Percentiles rank a stretch among this genome's conserved stretches.
These are phyloP conservation scores for Chelmon rostratus DNA, from an alignment of 2,797 vertebrate species.

Conservation along the genomic window DNA sequence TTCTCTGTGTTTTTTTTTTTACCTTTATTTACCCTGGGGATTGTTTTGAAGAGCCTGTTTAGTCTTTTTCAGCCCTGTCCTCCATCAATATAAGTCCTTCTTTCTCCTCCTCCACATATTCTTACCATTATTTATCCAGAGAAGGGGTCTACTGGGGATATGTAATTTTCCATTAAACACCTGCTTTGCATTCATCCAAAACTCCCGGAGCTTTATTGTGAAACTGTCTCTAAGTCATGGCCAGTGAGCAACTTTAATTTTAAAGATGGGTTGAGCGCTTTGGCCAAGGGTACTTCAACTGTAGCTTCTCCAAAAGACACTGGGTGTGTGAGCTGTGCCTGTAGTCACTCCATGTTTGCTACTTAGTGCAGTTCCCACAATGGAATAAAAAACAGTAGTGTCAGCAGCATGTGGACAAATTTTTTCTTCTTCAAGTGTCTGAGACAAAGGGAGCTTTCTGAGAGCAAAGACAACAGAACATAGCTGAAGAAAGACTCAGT, in stretches of 20 bases:
- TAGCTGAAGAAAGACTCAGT: neutral
- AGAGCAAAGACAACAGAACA: neutral
- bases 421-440: neutral
- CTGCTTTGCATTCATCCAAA: slow-evolving; percentile 5
- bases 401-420: neutral
- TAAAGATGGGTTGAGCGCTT: neutral
- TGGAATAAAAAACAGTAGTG: neutral
- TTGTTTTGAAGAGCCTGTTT: slow-evolving; percentile 23
- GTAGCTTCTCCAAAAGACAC: neutral
- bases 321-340: neutral
- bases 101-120: neutral
- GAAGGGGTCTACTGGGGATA: neutral
- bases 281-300: neutral
- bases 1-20: slow-evolving; percentile 1
- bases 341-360: neutral
- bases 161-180: slow-evolving; percentile 3
- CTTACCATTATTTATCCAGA: neutral
- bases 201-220: neutral
- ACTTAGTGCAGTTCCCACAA: neutral
- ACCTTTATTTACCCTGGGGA: slow-evolving; percentile 24
- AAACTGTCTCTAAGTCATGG: neutral
- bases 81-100: neutral
- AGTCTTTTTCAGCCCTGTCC: slow-evolving; percentile 4
- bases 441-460: neutral
- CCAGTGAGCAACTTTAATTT: neutral